Conservation (phyloP, 2,113 vertebrate species). For the Ginglymostoma cirratum region DNA sequence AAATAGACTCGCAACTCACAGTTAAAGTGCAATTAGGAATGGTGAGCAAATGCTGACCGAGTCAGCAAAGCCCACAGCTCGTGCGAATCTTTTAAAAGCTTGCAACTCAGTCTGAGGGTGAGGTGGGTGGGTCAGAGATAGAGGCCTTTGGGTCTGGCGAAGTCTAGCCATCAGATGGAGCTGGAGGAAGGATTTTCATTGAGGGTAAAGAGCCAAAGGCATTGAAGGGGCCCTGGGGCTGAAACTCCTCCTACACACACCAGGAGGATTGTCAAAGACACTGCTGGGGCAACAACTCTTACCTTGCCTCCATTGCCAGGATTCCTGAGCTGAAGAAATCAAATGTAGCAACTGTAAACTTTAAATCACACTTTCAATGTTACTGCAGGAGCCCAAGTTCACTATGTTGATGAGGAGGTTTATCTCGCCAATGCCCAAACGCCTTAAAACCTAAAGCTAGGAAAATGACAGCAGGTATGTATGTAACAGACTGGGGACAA, state of each 20-base stretch:
- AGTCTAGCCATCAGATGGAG: neutral
- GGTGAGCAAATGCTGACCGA: no score
- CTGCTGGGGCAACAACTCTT: neutral
- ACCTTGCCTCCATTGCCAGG: neutral
- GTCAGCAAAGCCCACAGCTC: no score
- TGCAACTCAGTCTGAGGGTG: no score
- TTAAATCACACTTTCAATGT: neutral
- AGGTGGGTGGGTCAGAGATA: neutral
- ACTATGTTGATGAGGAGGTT: neutral
- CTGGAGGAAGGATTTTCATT: neutral
- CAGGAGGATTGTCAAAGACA: neutral
- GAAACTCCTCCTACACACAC: neutral
- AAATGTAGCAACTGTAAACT: neutral
- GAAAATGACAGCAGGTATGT: no score
- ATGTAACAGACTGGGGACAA: no score
- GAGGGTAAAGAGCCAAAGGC: neutral
- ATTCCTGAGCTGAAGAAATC: neutral
- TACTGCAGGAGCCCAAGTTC: neutral
- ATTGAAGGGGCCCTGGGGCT: no score
- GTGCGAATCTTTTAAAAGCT: no score
- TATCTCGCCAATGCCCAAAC: neutral
- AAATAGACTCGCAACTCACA: no score
- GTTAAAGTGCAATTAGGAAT: no score
- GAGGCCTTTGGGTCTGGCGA: neutral
- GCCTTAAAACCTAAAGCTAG: neutral